Evolutionary conservation across 2,797 vertebrate genomes (phyloP).

Genomic region (Chromis chromis): DNA sequence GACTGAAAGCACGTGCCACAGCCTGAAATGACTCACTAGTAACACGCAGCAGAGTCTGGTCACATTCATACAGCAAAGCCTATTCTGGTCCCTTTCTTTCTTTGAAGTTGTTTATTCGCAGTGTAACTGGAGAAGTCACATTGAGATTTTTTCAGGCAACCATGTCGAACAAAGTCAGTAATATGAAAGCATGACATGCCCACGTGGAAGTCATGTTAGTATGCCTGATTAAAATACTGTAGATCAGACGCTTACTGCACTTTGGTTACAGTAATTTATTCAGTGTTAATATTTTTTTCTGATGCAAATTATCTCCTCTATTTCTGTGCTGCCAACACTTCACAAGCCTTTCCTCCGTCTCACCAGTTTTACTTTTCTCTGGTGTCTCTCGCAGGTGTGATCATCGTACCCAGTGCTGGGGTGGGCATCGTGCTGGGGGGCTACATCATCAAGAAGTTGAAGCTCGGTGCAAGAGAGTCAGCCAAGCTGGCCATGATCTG

Average conservation of each 20-base stretch:
- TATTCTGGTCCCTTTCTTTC: conserved; percentile 19
- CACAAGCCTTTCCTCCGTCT: background rate
- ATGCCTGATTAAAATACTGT: conserved; percentile 11
- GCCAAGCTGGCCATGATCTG: conserved; percentile 99
- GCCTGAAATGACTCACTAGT: conserved; percentile 45
- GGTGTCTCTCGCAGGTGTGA: conserved; percentile 86
- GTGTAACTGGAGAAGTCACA: background rate
- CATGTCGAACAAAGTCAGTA: background rate
- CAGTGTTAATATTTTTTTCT: conserved; percentile 12
- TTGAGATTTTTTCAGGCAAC: conserved; percentile 16
- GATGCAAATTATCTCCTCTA: conserved; percentile 29
- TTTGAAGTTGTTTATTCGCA: conserved; percentile 42
- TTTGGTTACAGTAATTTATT: conserved; percentile 29
- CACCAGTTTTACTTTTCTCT: background rate
- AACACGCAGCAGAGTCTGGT: conserved; percentile 30
- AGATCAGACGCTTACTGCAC: conserved; percentile 6
- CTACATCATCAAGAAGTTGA: conserved; percentile 99
- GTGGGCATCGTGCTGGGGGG: conserved; percentile 97
- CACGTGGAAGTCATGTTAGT: conserved; percentile 1
- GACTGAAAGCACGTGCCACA: conserved; percentile 38
- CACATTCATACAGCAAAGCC: conserved; percentile 15
- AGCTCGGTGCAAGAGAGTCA: conserved; percentile 95
- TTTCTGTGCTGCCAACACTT: conserved; percentile 21
- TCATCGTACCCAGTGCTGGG: conserved; percentile 97
- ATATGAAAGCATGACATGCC: background rate